Conservation (phyloP, 2,113 vertebrate species). For the Heterotilapia buettikoferi region DNA sequence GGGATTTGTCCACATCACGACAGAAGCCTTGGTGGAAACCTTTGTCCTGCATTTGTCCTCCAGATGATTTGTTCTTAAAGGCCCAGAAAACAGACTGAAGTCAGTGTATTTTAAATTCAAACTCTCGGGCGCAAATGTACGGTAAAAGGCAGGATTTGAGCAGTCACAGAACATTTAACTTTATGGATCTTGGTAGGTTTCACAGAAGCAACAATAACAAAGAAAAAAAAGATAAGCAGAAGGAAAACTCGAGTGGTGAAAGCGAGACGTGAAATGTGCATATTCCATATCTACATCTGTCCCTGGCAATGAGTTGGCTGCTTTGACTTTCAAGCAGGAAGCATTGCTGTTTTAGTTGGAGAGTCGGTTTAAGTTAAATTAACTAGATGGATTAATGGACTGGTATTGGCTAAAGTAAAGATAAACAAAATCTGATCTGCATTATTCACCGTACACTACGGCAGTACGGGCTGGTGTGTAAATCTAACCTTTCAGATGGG, state of each 20-base stretch:
- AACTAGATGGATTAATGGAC: background rate
- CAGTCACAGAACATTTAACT: constrained; percentile 8
- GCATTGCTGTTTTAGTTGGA: background rate
- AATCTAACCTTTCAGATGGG: background rate
- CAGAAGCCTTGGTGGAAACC: background rate
- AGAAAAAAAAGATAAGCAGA: background rate
- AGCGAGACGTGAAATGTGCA: background rate
- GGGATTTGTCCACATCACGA: background rate
- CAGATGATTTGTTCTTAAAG: background rate
- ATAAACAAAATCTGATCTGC: background rate
- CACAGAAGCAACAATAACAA: constrained; percentile 9
- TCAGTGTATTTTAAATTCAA: background rate
- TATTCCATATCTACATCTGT: background rate
- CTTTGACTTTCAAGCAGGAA: background rate
- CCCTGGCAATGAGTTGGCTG: background rate
- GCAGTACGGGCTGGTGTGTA: background rate
- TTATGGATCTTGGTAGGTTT: constrained; percentile 18
- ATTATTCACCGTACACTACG: background rate
- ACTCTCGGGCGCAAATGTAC: background rate
- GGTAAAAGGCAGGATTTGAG: constrained; percentile 6
- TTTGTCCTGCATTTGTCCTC: constrained; percentile 6
- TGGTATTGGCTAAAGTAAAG: background rate
- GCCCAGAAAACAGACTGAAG: background rate
- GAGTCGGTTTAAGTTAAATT: background rate
- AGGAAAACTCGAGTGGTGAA: background rate